These are phyloP conservation scores for Dasypus novemcinctus DNA, from an alignment of 2,113 vertebrate genomes.

Conservation along the genomic window DNA sequence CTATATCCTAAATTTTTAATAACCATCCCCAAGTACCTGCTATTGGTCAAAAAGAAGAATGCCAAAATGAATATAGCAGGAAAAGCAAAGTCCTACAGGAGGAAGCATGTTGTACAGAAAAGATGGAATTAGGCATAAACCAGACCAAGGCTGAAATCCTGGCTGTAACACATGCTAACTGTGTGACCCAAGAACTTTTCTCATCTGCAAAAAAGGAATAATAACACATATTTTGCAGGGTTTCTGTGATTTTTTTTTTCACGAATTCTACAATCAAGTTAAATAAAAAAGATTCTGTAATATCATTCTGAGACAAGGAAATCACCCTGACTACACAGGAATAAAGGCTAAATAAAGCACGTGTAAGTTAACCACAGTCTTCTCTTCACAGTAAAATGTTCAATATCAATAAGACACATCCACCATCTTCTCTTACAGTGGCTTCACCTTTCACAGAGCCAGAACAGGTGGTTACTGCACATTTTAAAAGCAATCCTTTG, in stretches of 20 bases:
- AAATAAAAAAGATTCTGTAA: not conserved
- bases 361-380: too few relatives aligned
- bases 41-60: not conserved
- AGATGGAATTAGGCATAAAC: not conserved
- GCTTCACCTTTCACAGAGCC: not conserved
- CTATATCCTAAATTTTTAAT: not conserved
- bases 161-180: not conserved
- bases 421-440: not conserved
- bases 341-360: not conserved
- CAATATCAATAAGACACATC: not conserved
- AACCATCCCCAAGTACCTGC: not conserved
- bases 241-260: not conserved
- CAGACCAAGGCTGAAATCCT: not conserved
- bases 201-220: not conserved
- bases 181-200: not conserved
- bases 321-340: fast-evolving
- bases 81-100: not conserved
- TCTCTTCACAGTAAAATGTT: not conserved
- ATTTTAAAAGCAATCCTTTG: constrained; percentile 51
- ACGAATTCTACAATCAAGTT: not conserved
- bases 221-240: not conserved
- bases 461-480: not conserved
- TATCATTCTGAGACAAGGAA: not conserved
- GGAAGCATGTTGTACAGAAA: fast-evolving
- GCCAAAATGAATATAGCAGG: not conserved